These are phyloP conservation scores for Calyptomena viridis DNA, from an alignment of 2,113 vertebrate genomes.

Conservation along the genomic window DNA sequence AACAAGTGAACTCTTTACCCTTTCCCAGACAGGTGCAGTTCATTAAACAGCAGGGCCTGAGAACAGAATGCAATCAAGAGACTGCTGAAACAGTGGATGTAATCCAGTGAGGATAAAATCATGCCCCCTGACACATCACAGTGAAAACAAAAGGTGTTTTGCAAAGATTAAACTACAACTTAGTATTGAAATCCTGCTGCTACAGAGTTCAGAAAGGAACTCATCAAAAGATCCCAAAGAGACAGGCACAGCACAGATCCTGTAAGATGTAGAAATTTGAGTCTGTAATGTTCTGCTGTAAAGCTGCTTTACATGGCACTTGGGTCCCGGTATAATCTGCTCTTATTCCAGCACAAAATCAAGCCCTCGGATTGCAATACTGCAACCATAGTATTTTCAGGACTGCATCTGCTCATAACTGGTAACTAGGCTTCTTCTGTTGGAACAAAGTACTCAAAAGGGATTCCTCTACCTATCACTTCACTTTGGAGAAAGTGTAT, in stretches of 20 bases:
- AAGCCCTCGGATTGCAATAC: neutral
- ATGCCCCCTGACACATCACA: neutral
- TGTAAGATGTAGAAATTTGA: accelerated
- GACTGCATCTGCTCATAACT: neutral
- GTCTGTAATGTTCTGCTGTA: neutral
- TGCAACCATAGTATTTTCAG: neutral
- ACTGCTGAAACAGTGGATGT: neutral
- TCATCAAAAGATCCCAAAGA: neutral
- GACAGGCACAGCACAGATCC: neutral
- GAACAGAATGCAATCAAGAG: neutral
- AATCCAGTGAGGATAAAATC: neutral
- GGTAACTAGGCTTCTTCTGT: neutral
- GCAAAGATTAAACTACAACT: neutral
- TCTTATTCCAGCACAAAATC: neutral
- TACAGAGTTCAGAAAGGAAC: neutral
- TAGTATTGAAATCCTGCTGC: neutral
- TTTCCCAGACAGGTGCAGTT: neutral
- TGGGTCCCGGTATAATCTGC: neutral
- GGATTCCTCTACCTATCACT: neutral
- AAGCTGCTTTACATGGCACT: neutral
- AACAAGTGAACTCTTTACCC: neutral
- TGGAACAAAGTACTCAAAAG: neutral
- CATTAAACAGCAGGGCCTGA: neutral
- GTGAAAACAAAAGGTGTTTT: neutral
- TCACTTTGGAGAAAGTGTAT: neutral